Conservation (phyloP, 2,113 vertebrate species). For the Callaeas wilsoni region DNA sequence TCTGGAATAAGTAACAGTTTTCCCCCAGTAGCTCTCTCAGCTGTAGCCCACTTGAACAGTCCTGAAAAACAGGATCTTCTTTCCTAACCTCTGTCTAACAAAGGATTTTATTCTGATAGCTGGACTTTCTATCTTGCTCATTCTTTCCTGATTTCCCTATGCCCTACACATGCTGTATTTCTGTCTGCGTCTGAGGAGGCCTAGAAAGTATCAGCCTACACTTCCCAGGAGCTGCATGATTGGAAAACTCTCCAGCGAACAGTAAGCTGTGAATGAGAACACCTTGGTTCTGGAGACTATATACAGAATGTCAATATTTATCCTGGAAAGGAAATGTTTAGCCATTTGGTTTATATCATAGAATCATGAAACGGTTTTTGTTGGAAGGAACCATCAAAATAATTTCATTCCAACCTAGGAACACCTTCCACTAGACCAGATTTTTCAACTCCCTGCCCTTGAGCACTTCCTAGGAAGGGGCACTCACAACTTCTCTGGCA, state of each 20-base stretch:
- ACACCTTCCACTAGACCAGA: background rate
- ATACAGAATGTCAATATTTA: background rate
- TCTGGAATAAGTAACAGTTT: background rate
- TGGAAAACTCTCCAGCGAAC: background rate
- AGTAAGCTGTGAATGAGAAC: background rate
- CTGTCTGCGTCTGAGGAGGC: background rate
- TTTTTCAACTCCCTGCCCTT: background rate
- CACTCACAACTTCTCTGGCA: background rate
- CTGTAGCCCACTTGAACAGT: accelerated
- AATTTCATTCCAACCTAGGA: background rate
- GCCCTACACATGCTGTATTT: background rate
- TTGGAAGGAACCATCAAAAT: background rate
- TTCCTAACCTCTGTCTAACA: background rate
- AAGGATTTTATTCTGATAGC: background rate
- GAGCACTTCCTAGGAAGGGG: background rate
- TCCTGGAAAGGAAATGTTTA: background rate
- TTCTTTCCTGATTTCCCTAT: background rate
- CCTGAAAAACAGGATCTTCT: background rate
- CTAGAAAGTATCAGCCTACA: background rate
- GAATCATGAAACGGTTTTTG: background rate
- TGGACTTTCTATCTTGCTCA: background rate
- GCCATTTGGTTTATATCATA: background rate
- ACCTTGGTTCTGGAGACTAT: background rate
- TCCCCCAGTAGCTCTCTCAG: background rate
- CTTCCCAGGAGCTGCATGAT: background rate